Evolutionary conservation across 2,797 vertebrate genomes (phyloP).

Genomic region (Enteromius anoplus): DNA sequence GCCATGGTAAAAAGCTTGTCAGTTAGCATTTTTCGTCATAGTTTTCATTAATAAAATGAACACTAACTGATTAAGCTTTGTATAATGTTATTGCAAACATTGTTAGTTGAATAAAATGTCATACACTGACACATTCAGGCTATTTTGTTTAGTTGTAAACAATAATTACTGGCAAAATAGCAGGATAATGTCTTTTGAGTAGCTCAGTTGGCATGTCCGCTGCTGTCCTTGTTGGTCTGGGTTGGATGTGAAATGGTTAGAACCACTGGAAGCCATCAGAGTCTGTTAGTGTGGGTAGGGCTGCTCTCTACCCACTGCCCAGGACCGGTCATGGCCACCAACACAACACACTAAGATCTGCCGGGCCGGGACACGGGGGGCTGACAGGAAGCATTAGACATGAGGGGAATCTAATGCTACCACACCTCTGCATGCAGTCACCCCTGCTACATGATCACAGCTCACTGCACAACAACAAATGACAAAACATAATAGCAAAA

Average conservation of each 20-base stretch:
- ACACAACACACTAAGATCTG: conserved; percentile 71
- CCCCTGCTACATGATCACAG: conserved; percentile 1
- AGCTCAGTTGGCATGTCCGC: conserved; percentile 60
- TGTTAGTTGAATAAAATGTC: not conserved
- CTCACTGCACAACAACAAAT: not conserved
- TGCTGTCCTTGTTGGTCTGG: conserved; percentile 57
- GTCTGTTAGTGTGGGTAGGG: conserved; percentile 69
- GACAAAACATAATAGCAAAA: not conserved
- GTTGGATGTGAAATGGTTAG: conserved; percentile 62
- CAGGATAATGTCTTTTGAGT: not conserved
- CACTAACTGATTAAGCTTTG: not conserved
- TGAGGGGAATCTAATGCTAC: conserved; percentile 61
- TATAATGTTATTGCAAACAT: not conserved
- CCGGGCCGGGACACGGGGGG: conserved; percentile 69
- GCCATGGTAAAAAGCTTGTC: too few relatives aligned
- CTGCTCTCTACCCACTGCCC: conserved; percentile 49
- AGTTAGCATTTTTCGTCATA: too few relatives aligned
- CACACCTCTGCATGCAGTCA: conserved; percentile 16
- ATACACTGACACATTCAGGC: not conserved
- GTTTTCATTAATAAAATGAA: too few relatives aligned
- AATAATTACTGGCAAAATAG: not conserved
- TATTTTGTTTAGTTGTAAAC: not conserved
- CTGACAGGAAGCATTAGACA: conserved; percentile 77
- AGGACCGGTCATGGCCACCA: conserved; percentile 70
- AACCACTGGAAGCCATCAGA: conserved; percentile 80